These are phyloP conservation scores for Diloba caeruleocephala DNA, from an alignment of 2,888 invertebrate species.

Conservation along the genomic window DNA sequence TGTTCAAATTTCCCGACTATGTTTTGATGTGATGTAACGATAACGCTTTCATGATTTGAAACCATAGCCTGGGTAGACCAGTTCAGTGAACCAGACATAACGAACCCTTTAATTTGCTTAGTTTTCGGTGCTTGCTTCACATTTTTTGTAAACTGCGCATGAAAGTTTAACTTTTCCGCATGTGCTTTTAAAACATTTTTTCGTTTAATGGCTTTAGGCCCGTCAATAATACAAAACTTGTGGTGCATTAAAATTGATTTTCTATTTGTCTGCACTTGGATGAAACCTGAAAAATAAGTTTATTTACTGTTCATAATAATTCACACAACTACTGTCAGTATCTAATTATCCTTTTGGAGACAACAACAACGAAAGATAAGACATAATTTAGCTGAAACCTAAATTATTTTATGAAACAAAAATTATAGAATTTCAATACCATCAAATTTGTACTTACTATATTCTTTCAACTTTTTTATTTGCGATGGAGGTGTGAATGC, in stretches of 20 bases:
- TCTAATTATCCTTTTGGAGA: constrained; percentile 14
- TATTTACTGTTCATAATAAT: no score
- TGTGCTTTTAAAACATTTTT: constrained; percentile 76
- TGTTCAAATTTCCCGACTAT: constrained; percentile 88
- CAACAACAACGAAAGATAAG: no score
- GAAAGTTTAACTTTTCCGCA: constrained; percentile 81
- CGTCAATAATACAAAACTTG: constrained; percentile 93
- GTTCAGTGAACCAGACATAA: constrained; percentile 93
- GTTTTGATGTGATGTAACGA: constrained; percentile 89
- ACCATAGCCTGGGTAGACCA: constrained; percentile 93
- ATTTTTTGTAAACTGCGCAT: constrained; percentile 68
- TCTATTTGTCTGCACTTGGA: constrained; percentile 83
- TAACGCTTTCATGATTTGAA: constrained; percentile 92
- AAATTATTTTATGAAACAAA: constrained; percentile 1
- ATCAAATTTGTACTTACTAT: constrained; percentile 72
- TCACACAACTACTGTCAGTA: no score
- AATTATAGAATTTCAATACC: neutral
- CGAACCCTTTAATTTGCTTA: constrained; percentile 76
- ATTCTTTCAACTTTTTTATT: constrained; percentile 81
- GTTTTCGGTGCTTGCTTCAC: constrained; percentile 62
- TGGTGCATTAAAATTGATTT: constrained; percentile 93
- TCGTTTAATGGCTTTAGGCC: constrained; percentile 80
- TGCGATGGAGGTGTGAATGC: constrained; percentile 83
- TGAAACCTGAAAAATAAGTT: constrained; percentile 82
- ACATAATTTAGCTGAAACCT: neutral